phyloP scores from a whole-genome alignment of 1,140 invertebrate genomes.

The Triops cancriformis region DNA sequence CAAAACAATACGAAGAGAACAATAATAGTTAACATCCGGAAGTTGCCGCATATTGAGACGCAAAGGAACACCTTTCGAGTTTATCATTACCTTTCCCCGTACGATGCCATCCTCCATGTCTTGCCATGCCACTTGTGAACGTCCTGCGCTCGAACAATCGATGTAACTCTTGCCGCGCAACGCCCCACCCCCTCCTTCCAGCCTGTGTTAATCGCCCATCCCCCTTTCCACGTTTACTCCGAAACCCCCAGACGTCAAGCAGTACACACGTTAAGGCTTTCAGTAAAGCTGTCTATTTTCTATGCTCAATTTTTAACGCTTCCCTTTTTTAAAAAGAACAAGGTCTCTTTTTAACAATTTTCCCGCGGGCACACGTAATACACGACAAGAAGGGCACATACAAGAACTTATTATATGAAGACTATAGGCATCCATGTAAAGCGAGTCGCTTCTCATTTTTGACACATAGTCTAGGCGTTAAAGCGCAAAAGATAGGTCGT shows the following conservation, averaged over 20 bases:
- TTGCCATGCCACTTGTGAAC: constrained; percentile 13
- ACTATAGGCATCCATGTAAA: not conserved
- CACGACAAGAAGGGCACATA: not conserved
- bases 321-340: not conserved
- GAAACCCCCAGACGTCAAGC: not conserved
- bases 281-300: not conserved
- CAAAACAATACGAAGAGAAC: not conserved
- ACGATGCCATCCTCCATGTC: not conserved
- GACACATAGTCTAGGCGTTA: not conserved
- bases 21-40: not conserved
- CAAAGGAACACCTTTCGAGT: not conserved
- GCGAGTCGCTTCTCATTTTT: not conserved
- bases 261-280: constrained; percentile 13
- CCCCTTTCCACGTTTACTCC: not conserved
- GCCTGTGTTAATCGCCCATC: constrained; percentile 1
- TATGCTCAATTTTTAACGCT: not conserved
- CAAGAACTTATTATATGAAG: not conserved
- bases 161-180: not conserved
- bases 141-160: constrained; percentile 8
- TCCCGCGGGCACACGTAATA: not conserved
- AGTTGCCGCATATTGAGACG: not conserved
- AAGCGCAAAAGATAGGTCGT: not conserved
- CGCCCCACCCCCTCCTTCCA: not conserved
- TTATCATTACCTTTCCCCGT: not conserved
- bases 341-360: not conserved